These are phyloP conservation scores for Athripsodes cinereus DNA, from an alignment of 2,888 invertebrate species.

Conservation along the genomic window DNA sequence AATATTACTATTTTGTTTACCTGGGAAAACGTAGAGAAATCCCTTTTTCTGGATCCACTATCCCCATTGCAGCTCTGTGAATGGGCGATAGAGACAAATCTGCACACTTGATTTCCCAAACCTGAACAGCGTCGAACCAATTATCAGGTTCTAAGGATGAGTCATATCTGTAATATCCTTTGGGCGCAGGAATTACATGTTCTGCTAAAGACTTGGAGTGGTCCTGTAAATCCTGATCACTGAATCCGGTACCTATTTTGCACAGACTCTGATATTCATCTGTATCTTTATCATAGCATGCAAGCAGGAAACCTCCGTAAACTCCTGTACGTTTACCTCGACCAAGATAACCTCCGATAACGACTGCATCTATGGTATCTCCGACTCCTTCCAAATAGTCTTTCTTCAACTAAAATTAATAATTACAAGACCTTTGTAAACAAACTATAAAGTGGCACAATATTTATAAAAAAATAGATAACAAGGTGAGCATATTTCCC, in stretches of 20 bases:
- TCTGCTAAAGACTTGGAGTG: conserved; percentile 72
- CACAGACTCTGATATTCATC: conserved; percentile 79
- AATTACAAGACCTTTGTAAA: neutral
- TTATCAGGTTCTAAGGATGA: conserved; percentile 69
- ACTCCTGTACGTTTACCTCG: conserved; percentile 88
- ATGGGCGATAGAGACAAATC: conserved; percentile 95
- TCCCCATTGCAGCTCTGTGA: conserved; percentile 82
- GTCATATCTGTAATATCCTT: conserved; percentile 77
- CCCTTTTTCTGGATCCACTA: conserved; percentile 85
- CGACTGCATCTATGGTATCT: conserved; percentile 93
- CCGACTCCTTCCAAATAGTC: conserved; percentile 96
- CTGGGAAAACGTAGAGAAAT: conserved; percentile 94
- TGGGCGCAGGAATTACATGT: conserved; percentile 67
- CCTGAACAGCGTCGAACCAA: conserved; percentile 82
- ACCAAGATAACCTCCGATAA: conserved; percentile 91
- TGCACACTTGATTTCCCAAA: conserved; percentile 97
- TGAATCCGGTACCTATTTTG: conserved; percentile 89
- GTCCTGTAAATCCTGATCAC: conserved; percentile 77
- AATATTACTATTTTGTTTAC: conserved; percentile 25
- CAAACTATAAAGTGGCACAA: too few relatives aligned
- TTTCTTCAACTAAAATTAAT: conserved; percentile 66
- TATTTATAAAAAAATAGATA: too few relatives aligned
- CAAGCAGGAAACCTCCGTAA: conserved; percentile 93
- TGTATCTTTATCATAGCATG: conserved; percentile 81
- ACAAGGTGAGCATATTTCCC: too few relatives aligned